Conservation (phyloP, 2,113 vertebrate species). For the Muntiacus muntjak region DNA sequence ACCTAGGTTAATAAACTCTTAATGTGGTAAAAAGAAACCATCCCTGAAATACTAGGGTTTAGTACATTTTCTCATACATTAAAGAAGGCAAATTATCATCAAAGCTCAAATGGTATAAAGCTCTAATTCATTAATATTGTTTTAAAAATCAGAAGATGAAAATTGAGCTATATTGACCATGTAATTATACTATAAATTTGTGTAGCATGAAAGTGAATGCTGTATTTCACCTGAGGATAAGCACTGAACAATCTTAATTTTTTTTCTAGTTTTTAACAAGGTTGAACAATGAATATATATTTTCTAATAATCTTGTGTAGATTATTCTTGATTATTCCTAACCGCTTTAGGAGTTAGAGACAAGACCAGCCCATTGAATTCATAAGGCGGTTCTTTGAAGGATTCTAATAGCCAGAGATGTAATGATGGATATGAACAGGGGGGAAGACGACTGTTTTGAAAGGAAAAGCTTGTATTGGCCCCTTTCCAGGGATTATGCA, state of each 20-base stretch:
- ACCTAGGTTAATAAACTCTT: neutral
- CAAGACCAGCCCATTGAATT: neutral
- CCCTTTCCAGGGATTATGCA: neutral
- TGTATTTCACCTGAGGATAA: slow-evolving; percentile 19
- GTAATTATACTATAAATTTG: slow-evolving; percentile 11
- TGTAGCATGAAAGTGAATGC: neutral
- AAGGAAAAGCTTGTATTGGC: neutral
- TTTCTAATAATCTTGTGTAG: neutral
- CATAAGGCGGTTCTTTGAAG: neutral
- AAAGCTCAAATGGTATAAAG: neutral
- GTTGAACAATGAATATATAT: neutral
- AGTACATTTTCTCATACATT: neutral
- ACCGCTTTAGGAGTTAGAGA: neutral
- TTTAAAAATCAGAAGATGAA: slow-evolving; percentile 38
- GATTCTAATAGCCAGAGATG: neutral
- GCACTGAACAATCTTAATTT: neutral
- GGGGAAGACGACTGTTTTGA: neutral
- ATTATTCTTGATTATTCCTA: neutral
- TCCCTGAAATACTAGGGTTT: neutral
- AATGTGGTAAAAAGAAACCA: neutral
- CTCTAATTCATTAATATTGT: slow-evolving; percentile 14
- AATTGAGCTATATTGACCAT: neutral
- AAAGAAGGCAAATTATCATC: slow-evolving; percentile 11
- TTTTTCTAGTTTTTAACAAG: slow-evolving; percentile 20
- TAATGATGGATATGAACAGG: neutral